Base-by-base conservation (phyloP, 2,888 invertebrate species). In the Plagodis dolabraria region DNA sequence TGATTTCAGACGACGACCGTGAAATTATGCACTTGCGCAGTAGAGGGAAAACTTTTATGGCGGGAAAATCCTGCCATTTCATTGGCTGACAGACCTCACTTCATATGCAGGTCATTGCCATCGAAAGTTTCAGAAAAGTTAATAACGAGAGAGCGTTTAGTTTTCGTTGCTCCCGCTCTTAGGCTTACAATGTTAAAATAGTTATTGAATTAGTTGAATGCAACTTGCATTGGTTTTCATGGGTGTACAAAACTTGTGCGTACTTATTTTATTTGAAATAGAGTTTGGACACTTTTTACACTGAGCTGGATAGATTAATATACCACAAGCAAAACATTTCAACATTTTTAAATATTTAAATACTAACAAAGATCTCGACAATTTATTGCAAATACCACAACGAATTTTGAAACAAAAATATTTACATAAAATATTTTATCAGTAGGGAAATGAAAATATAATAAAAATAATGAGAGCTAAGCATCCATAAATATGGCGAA, bases 401-500 rank as follows among this genome's bases (percentile, higher is more conserved):
- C 60, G 55, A 60, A 60, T 60, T 60, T 44, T 53, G 40, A 0
- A 51, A 42, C 47, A 48, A 33, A 51, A 48, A 45, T 10, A 7
- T 33, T 42, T 49, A 36, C 50, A 49, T 52, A 55, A 40, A 55
- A 36, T 50, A 47, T 38, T 54, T 34, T 55, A 55, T 46, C 44
- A 8, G 33, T 54, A 50, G 36, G 36, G 50, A 46, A 47, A 11
- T 45, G 11, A 43, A 47, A 43, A 34, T 38, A 35, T 33, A 46
- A 55, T 11, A 40, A 36, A 43, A 8, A 46, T 61, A 53, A 51
- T 62, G 64, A 44, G 62, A 55, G 57, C 58, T 65, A 62, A 46
- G 43, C 49, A 56, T 50, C 57, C 45, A 47, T 54, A 54, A 53
- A 42, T 45, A 43, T 57, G 50, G 49, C 60, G 68, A 66, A 68